Conservation (phyloP, 2,888 invertebrate genomes). For the Phytoseiulus persimilis region DNA sequence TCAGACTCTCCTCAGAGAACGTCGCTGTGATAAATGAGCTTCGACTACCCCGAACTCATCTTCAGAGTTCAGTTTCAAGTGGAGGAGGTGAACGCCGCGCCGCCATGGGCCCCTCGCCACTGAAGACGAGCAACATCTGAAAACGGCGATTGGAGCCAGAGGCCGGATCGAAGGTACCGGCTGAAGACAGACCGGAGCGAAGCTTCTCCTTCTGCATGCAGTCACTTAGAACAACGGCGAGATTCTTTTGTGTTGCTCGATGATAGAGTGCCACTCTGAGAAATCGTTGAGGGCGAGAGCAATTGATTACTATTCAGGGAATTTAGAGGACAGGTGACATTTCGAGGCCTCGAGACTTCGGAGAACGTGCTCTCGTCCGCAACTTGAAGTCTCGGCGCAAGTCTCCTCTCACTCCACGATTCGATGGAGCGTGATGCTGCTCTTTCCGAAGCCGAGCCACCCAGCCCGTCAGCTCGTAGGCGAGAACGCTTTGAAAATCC, state of each 20-base stretch:
- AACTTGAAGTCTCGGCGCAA: background rate
- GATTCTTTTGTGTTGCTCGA: background rate
- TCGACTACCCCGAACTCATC: background rate
- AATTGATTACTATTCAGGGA: background rate
- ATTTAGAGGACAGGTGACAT: background rate
- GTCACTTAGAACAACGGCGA: constrained; percentile 5
- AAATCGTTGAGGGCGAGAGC: background rate
- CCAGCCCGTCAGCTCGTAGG: no score
- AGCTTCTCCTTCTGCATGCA: background rate
- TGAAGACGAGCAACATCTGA: background rate
- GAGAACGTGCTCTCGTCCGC: background rate
- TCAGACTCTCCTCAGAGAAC: background rate
- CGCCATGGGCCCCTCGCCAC: background rate
- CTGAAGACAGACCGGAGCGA: background rate
- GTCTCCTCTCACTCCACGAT: background rate
- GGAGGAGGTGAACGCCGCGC: background rate
- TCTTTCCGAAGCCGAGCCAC: no score
- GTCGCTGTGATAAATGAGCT: background rate
- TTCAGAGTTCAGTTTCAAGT: background rate
- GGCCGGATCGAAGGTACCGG: background rate
- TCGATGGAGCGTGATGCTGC: background rate
- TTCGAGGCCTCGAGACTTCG: background rate
- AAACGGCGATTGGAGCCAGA: background rate
- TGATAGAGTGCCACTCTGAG: background rate
- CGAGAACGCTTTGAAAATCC: no score